These are phyloP conservation scores for Chrysogorgia sp. DNA, from an alignment of 92 coral and sea anemone genomes.

Conservation along the genomic window DNA sequence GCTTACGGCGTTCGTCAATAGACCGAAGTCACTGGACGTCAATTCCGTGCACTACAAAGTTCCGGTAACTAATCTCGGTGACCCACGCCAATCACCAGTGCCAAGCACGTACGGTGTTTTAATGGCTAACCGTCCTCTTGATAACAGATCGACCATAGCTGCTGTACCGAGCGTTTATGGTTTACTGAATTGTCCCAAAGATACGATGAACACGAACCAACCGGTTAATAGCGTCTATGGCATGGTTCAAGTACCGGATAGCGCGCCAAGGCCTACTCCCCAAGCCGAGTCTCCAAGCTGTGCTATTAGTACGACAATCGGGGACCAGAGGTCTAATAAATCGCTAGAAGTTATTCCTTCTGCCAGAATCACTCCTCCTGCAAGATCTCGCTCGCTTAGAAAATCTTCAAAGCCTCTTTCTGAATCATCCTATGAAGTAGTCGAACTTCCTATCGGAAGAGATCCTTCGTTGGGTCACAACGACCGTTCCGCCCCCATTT, in stretches of 20 bases:
- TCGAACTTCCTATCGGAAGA: constrained; percentile 20
- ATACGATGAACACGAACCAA: neutral
- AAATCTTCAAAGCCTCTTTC: neutral
- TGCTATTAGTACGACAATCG: neutral
- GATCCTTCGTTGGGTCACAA: neutral
- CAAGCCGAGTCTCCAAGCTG: neutral
- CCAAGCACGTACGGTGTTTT: constrained; percentile 21
- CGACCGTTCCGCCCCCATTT: constrained; percentile 23
- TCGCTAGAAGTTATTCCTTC: neutral
- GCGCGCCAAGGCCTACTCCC: neutral
- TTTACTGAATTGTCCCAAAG: constrained; percentile 7
- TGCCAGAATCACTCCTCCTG: neutral
- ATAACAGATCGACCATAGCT: constrained; percentile 4
- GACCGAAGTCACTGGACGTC: constrained; percentile 10
- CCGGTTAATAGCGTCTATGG: constrained; percentile 33
- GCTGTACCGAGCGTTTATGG: constrained; percentile 16
- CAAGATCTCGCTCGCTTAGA: neutral
- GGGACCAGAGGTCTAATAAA: neutral
- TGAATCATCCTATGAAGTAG: constrained; percentile 28
- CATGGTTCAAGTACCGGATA: constrained; percentile 10
- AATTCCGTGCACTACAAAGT: constrained; percentile 18
- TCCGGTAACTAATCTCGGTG: neutral
- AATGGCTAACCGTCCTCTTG: neutral
- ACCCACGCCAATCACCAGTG: constrained; percentile 1
- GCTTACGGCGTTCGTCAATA: constrained; percentile 27